Conservation (phyloP, 2,888 invertebrate species). For the Micropterix aruncella region DNA sequence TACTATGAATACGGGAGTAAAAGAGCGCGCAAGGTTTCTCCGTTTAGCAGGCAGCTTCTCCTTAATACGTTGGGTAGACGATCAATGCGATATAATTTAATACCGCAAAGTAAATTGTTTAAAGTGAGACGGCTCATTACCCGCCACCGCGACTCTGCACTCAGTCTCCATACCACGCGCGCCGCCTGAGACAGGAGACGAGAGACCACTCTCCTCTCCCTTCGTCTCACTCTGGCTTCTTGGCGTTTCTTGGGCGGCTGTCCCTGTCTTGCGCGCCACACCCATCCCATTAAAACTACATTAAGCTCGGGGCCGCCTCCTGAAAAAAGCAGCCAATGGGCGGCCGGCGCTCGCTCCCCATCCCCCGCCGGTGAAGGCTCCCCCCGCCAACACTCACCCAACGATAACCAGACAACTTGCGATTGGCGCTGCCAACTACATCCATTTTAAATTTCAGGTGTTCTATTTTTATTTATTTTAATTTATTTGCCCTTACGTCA, state of each 20-base stretch:
- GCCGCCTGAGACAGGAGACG: neutral
- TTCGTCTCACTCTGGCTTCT: neutral
- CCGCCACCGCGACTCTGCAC: too few relatives aligned
- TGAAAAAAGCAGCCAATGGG: neutral
- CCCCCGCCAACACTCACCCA: too few relatives aligned
- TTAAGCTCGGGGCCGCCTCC: neutral
- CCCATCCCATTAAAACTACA: conserved; percentile 1
- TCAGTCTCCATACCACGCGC: too few relatives aligned
- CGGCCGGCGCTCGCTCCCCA: neutral
- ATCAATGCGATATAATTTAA: neutral
- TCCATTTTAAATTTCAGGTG: too few relatives aligned
- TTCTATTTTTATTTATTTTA: too few relatives aligned
- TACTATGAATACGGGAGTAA: too few relatives aligned
- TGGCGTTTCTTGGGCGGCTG: neutral
- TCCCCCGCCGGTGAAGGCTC: neutral
- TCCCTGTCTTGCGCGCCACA: neutral
- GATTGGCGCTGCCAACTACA: too few relatives aligned
- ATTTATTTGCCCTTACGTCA: too few relatives aligned
- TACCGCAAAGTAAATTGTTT: neutral
- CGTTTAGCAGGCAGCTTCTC: too few relatives aligned
- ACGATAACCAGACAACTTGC: too few relatives aligned
- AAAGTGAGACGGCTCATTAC: neutral
- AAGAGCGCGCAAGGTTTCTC: too few relatives aligned
- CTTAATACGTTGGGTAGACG: too few relatives aligned
- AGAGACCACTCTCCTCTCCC: neutral